These are phyloP conservation scores for Cistogaster globosa DNA, from an alignment of 2,888 invertebrate species.

Conservation along the genomic window DNA sequence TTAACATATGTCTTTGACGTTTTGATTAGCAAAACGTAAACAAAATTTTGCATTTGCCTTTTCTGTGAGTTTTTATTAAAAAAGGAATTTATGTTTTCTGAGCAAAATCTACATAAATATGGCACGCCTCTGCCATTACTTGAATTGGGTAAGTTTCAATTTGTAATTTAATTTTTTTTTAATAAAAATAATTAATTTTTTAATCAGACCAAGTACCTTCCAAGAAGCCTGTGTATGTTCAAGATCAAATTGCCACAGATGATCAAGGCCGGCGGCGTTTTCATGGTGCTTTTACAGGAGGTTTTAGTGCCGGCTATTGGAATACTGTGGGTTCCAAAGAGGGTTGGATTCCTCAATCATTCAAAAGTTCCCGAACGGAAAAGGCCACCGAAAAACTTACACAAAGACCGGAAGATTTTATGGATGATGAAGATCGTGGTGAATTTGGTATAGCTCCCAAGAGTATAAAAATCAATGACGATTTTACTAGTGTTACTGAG, in stretches of 20 bases:
- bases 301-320: conserved; percentile 98
- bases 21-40: conserved; percentile 26
- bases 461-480: conserved; percentile 90
- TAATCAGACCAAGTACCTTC: conserved; percentile 89
- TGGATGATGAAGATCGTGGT: conserved; percentile 98
- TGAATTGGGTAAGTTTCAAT: conserved; percentile 90
- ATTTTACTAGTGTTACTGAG: conserved; percentile 85
- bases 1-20: conserved; percentile 28
- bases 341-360: conserved; percentile 96
- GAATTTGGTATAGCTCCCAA: conserved; percentile 98
- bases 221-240: conserved; percentile 90
- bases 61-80: too few relatives aligned
- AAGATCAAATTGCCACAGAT: conserved; percentile 96
- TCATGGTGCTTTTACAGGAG: conserved; percentile 99
- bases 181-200: too few relatives aligned
- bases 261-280: conserved; percentile 94
- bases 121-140: conserved; percentile 92
- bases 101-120: conserved; percentile 87
- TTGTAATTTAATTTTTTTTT: too few relatives aligned
- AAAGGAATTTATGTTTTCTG: conserved; percentile 83
- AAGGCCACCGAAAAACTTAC: conserved; percentile 83
- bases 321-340: conserved; percentile 98
- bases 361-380: conserved; percentile 93
- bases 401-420: conserved; percentile 95
- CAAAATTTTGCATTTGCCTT: background rate